phyloP scores from a whole-genome alignment of 2,797 vertebrate species.

The Lepus townsendii region DNA sequence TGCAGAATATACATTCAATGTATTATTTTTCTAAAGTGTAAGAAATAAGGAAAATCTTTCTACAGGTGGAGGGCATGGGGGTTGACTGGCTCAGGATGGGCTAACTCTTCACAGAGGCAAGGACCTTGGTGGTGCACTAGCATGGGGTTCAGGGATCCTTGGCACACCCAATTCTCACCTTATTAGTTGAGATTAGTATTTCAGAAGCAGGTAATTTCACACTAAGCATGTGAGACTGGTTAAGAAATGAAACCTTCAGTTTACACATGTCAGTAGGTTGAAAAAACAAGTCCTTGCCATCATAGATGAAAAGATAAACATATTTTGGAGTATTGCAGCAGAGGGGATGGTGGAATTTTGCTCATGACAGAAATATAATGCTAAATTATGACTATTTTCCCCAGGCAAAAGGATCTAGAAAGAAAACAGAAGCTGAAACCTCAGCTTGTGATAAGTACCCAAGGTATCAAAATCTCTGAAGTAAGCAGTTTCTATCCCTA shows the following conservation, averaged over 20 bases:
- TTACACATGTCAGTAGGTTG: slow-evolving; percentile 44
- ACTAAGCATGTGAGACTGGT: neutral
- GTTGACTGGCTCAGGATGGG: accelerated
- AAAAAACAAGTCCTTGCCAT: neutral
- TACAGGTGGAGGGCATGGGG: neutral
- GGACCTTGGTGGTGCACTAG: neutral
- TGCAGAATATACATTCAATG: neutral
- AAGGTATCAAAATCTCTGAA: slow-evolving; percentile 35
- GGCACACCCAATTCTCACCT: neutral
- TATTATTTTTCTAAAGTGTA: slow-evolving; percentile 1
- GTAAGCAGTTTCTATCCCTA: slow-evolving; percentile 33
- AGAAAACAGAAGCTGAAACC: slow-evolving; percentile 61
- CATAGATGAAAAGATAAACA: neutral
- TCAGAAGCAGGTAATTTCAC: slow-evolving; percentile 55
- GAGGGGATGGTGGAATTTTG: neutral
- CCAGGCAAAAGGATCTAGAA: slow-evolving; percentile 50
- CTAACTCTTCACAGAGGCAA: neutral
- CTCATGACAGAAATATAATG: slow-evolving; percentile 47
- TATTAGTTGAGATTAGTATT: slow-evolving; percentile 37
- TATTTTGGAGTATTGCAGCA: neutral
- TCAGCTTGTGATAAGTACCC: slow-evolving; percentile 43
- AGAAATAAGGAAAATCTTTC: slow-evolving; percentile 1
- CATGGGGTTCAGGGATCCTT: neutral
- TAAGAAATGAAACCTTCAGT: slow-evolving; percentile 55
- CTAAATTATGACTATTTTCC: slow-evolving; percentile 64